Conservation (phyloP, 2,797 vertebrate species). For the Coreius guichenoti region DNA sequence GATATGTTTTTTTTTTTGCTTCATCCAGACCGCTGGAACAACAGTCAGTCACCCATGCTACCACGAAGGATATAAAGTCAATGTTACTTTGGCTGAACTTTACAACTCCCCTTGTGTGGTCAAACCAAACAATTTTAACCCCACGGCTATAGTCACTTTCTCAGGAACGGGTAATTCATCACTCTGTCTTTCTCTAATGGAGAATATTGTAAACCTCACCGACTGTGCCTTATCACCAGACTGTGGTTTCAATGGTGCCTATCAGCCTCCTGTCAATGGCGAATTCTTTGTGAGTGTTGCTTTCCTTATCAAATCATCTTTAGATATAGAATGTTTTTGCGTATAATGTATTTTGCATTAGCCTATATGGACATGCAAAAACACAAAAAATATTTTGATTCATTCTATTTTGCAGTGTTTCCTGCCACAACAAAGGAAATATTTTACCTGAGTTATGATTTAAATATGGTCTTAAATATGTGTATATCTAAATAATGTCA, state of each 20-base stretch:
- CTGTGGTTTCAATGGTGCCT: constrained; percentile 74
- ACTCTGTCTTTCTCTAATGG: constrained; percentile 65
- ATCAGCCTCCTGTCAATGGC: constrained; percentile 73
- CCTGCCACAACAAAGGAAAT: background rate
- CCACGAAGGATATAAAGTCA: constrained; percentile 66
- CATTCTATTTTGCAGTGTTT: background rate
- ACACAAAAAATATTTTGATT: background rate
- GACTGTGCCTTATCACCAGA: constrained; percentile 60
- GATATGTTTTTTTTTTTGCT: constrained; percentile 9
- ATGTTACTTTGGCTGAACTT: constrained; percentile 59
- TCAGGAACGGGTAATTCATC: constrained; percentile 67
- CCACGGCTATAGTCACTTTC: constrained; percentile 59
- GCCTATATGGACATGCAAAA: background rate
- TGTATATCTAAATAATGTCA: background rate
- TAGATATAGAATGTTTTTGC: background rate
- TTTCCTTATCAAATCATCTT: background rate
- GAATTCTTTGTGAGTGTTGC: constrained; percentile 75
- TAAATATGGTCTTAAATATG: background rate
- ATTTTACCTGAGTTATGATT: background rate
- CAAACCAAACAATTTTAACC: background rate
- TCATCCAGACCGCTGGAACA: constrained; percentile 42
- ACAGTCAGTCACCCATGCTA: constrained; percentile 76
- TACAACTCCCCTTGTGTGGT: constrained; percentile 71
- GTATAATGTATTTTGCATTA: background rate
- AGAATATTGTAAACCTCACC: constrained; percentile 71